These are phyloP conservation scores for Mobula birostris DNA, from an alignment of 2,113 vertebrate genomes.

Conservation along the genomic window DNA sequence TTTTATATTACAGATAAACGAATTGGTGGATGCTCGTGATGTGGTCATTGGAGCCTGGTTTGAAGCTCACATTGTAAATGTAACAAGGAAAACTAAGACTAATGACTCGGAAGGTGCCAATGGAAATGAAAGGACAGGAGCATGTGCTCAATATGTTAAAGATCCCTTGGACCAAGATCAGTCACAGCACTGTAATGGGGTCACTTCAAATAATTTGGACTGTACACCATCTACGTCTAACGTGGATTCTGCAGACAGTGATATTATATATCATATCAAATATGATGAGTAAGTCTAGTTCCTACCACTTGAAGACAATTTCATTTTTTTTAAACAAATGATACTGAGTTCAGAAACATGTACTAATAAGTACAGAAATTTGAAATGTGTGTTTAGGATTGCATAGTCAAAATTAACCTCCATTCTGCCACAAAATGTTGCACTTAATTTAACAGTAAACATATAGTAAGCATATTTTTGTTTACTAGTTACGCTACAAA, in stretches of 20 bases:
- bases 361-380: too few relatives aligned
- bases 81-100: slow-evolving; percentile 70
- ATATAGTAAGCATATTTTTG: not conserved
- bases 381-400: not conserved
- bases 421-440: not conserved
- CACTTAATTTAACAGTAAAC: not conserved
- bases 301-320: slow-evolving; percentile 26
- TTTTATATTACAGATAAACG: slow-evolving; percentile 75
- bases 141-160: slow-evolving; percentile 61
- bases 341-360: not conserved
- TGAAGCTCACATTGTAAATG: slow-evolving; percentile 85
- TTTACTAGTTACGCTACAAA: not conserved
- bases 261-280: slow-evolving; percentile 90
- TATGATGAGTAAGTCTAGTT: slow-evolving; percentile 93
- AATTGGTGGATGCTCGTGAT: slow-evolving; percentile 95
- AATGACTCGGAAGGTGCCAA: slow-evolving; percentile 71
- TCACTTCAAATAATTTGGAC: slow-evolving; percentile 70
- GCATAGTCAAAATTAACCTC: not conserved
- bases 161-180: slow-evolving; percentile 57
- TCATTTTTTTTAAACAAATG: not conserved
- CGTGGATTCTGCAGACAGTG: slow-evolving; percentile 68
- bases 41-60: slow-evolving; percentile 92
- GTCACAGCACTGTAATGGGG: slow-evolving; percentile 59
- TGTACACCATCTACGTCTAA: slow-evolving; percentile 81
- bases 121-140: slow-evolving; percentile 84